Evolutionary conservation across 2,888 invertebrate genomes (phyloP), one percentile per base, ranked within the genome.

Genomic region (Anorthoa munda): DNA sequence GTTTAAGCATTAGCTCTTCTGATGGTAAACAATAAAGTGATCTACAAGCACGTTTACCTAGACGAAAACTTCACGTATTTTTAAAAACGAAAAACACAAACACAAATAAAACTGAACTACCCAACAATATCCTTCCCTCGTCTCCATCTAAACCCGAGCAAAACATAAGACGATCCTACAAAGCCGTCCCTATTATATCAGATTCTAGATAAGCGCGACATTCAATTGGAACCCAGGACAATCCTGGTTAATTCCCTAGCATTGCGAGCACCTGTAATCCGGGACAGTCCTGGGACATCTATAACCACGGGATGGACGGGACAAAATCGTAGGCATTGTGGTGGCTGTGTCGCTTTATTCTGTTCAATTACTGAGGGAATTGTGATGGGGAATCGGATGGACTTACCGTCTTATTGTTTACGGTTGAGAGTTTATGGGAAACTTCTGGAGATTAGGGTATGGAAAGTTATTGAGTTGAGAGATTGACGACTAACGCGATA

Each of bases 191-290:
- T 72, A 72, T 82, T 66, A 76, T 76, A 82, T 79, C 65, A 72
- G 72, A 79, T 80, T 55, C 56, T 5, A 79, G 79, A 83, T 84
- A 71, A 82, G 66, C 72, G 53, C 60, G 66, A 78, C 59, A 86
- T 85, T 84, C 77, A 84, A 86, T 85, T 78, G 71, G 46, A 70
- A 59, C 56, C 59, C 65, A 93, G 97, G 77, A 97, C 98, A 75
- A 96, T 80, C 72, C 68, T 53, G 66, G 39, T 77, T 79, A 83
- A 79, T 77, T 64, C 80, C 80, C 75, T 51, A 63, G 56, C 26
- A 72, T 82, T 77, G 79, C 68, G 60, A 58, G 75, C 68, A 97
- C 73, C 85, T 83, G 84, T 85, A 84, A 85, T 82, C 76, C 72
- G 7, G 48, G 56, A 4, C 50, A 55, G 58, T 75, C 55, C 51